Base-by-base conservation (phyloP, 2,113 vertebrate genomes). In the Athene cunicularia region DNA sequence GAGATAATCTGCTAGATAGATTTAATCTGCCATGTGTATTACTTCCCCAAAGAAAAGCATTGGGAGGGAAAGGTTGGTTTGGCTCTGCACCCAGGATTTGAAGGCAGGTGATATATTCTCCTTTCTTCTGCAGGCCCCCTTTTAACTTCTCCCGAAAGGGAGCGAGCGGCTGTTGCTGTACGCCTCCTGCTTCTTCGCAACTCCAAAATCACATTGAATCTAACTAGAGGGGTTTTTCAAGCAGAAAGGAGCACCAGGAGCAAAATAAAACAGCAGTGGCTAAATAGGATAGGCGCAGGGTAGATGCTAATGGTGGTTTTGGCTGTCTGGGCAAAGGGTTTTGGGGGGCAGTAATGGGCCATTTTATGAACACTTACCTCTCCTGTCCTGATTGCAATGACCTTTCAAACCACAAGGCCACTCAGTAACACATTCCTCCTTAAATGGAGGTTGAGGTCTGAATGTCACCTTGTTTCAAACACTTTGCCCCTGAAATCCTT, bases 1-100 rank as follows among this genome's bases (percentile, higher is more conserved):
- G 71, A 91, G 89, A 74, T 97, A 95, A 95, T 96, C 89, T 71
- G 43, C 49, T 73, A 62, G 93, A 91, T 80, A 94, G 77, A 91
- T 95, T 93, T 97, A 94, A 95, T 96, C 88, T 93, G 80, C 85
- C 45, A 37, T 23, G 1, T 87, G 77, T 77, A 90, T 82, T 95
- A 43, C 47, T 92, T 95, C 43, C 63, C 18, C 43, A 24, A 45
- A 91, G 76, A 59, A 77, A 32, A 89, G 52, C 35, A 3, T 4
- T 64, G 80, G 60, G 73, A 71, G 56, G 24, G 39, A 37, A n/a
- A 58, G 49, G 53, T 49, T 82, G 43, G 8, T 43, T 80, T 91
- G 47, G 53, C 58, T 66, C 28, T 30, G n/a, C 16, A 63, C 66
- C 55, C 4, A 8, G 58, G 45, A 14, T 80, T 15, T 73, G 58